Conservation (phyloP, 2,888 invertebrate genomes). For the Rotaria magnacalcarata region DNA sequence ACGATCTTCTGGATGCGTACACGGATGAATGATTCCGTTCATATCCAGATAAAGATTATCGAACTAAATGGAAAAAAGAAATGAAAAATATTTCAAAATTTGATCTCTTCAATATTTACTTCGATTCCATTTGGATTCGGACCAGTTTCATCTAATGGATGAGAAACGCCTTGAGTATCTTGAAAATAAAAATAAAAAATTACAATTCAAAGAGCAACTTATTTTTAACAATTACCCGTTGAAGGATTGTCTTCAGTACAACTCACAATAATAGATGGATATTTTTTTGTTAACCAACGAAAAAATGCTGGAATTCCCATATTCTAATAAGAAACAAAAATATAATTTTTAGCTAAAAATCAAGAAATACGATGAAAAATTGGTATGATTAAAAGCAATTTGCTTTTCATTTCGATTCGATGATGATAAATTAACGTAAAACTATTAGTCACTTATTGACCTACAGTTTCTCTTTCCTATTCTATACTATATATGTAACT, state of each 20-base stretch:
- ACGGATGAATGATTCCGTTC: conserved; percentile 99
- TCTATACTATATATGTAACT: no score
- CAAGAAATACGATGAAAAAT: no score
- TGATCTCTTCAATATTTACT: not conserved
- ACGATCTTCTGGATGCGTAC: conserved; percentile 93
- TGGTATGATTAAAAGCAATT: no score
- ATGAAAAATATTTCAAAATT: conserved; percentile 52
- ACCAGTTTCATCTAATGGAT: conserved; percentile 72
- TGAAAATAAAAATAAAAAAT: no score
- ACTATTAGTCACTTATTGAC: no score
- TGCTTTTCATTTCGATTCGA: no score
- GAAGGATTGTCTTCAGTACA: conserved; percentile 69
- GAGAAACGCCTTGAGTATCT: conserved; percentile 24
- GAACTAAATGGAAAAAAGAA: conserved; percentile 69
- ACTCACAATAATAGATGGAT: conserved; percentile 88
- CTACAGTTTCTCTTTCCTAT: no score
- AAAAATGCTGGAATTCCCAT: conserved; percentile 99
- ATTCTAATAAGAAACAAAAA: not conserved
- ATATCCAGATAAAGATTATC: conserved; percentile 97
- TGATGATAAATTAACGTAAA: no score
- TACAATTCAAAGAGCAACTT: no score
- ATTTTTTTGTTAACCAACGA: conserved; percentile 91
- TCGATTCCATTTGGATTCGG: conserved; percentile 81
- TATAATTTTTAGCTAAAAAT: no score
- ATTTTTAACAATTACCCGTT: conserved; percentile 63